These are phyloP conservation scores for Lutjanus campechanus DNA, from an alignment of 2,797 vertebrate genomes.

Conservation along the genomic window DNA sequence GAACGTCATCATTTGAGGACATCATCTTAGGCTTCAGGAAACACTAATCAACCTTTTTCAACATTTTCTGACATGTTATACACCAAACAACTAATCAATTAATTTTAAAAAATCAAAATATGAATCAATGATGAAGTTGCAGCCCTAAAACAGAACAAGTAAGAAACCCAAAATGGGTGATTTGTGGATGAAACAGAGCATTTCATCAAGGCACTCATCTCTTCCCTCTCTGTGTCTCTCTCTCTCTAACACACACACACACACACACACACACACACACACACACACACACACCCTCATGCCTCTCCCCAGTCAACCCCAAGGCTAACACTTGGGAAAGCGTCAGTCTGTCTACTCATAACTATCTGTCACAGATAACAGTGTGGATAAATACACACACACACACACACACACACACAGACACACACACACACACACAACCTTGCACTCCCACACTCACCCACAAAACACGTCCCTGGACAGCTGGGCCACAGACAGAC, in stretches of 20 bases:
- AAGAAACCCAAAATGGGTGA: background rate
- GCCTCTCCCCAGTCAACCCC: slow-evolving; percentile 45
- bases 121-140: background rate
- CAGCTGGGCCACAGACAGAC: slow-evolving; percentile 56
- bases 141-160: background rate
- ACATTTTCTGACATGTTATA: too few species aligned
- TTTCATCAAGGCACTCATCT: slow-evolving; percentile 11
- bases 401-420: slow-evolving; percentile 37
- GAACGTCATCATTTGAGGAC: too few species aligned
- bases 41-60: too few species aligned
- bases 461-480: slow-evolving; percentile 50
- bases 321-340: slow-evolving; percentile 75
- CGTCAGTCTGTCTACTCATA: slow-evolving; percentile 81
- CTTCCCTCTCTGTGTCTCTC: background rate
- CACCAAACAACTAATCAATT: too few species aligned
- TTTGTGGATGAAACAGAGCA: background rate
- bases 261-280: slow-evolving; percentile 18
- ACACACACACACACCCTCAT: slow-evolving; percentile 17
- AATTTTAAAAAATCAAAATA: too few species aligned
- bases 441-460: slow-evolving; percentile 26
- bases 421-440: slow-evolving; percentile 44
- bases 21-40: too few species aligned
- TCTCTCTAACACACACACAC: background rate
- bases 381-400: slow-evolving; percentile 62
- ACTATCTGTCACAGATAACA: slow-evolving; percentile 80